A percentile compares a stretch with the other conserved stretches of the same genome.
These are phyloP conservation scores for Pogonomyrmex californicus DNA, from an alignment of 1,140 invertebrate species.

Conservation along the genomic window DNA sequence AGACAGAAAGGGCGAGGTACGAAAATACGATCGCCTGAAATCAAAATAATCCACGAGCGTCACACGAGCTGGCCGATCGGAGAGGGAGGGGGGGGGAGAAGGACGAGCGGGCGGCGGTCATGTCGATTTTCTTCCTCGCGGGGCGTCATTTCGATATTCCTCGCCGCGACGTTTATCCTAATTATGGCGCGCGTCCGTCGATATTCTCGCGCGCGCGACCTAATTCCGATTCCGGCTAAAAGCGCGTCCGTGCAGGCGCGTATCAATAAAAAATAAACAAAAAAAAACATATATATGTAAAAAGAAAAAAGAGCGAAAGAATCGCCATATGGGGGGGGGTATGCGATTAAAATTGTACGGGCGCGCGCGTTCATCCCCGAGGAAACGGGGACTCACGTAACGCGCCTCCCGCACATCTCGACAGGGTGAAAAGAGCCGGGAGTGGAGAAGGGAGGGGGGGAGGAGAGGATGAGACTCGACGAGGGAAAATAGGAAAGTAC, in stretches of 20 bases:
- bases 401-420: background rate
- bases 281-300: too few relatives aligned
- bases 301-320: background rate
- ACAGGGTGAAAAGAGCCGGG: background rate
- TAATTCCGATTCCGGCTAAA: conserved; percentile 45
- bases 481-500: background rate
- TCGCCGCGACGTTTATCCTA: conserved; percentile 42
- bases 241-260: background rate
- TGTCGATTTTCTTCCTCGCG: background rate
- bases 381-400: background rate
- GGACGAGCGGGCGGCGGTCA: background rate
- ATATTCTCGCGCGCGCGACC: conserved; percentile 47
- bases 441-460: too few relatives aligned
- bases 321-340: background rate
- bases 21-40: conserved; percentile 18
- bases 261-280: conserved; percentile 7
- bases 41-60: conserved; percentile 40
- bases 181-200: conserved; percentile 55
- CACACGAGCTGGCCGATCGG: background rate
- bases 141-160: conserved; percentile 16
- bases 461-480: too few relatives aligned
- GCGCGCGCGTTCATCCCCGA: too few relatives aligned
- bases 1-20: background rate
- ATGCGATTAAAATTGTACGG: background rate
- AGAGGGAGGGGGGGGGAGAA: background rate